Evolutionary conservation across 2,797 vertebrate species (phyloP).

Genomic region (Avahi laniger): DNA sequence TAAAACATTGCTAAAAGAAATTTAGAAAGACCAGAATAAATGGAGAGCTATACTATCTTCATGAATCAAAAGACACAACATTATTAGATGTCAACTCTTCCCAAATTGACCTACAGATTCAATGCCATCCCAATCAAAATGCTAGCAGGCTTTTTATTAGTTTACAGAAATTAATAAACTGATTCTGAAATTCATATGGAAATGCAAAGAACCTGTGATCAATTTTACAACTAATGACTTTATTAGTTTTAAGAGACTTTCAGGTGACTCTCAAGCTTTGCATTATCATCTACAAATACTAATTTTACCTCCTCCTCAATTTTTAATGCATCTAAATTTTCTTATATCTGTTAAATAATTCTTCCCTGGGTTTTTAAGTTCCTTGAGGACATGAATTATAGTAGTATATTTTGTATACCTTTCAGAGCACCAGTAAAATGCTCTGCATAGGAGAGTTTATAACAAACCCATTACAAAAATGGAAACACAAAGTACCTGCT

Average conservation of each 20-base stretch:
- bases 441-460: background rate
- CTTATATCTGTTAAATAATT: background rate
- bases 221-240: conserved; percentile 9
- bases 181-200: background rate
- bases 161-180: background rate
- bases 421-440: background rate
- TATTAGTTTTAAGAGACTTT: background rate
- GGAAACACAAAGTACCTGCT: background rate
- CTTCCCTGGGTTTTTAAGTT: conserved; percentile 5
- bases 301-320: background rate
- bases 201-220: background rate
- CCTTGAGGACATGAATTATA: background rate
- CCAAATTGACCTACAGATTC: background rate
- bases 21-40: background rate
- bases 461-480: background rate
- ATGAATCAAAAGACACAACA: background rate
- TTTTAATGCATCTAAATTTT: conserved; percentile 1
- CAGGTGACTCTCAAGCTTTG: background rate
- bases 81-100: background rate
- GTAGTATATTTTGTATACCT: background rate
- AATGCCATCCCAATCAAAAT: background rate
- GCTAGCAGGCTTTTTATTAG: background rate
- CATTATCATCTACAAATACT: background rate
- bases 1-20: background rate
- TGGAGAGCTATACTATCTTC: background rate